phyloP scores from a whole-genome alignment of 2,113 vertebrate species.

The Petrocephalus zakoni region DNA sequence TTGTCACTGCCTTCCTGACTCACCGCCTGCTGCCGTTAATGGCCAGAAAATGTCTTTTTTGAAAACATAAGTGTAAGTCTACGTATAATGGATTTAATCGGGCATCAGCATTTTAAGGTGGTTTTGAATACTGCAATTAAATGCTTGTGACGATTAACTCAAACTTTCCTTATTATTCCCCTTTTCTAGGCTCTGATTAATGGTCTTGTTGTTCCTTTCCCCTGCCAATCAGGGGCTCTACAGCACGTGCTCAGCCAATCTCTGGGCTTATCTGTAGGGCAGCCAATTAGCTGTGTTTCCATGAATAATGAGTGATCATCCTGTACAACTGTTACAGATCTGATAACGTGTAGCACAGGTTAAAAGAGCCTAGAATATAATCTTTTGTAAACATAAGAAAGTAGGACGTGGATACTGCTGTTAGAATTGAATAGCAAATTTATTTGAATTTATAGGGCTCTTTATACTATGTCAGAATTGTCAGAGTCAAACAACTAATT shows the following conservation, averaged over 20 bases:
- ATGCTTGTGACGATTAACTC: background rate
- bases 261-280: background rate
- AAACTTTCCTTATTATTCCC: background rate
- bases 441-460: background rate
- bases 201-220: background rate
- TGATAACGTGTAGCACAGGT: background rate
- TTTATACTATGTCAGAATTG: background rate
- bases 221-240: background rate
- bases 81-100: background rate
- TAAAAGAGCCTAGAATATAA: background rate
- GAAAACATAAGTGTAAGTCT: background rate
- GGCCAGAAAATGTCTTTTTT: background rate
- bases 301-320: background rate
- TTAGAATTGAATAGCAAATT: background rate
- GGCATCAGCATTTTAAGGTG: background rate
- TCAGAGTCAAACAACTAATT: conserved; percentile 12
- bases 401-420: background rate
- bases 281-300: background rate
- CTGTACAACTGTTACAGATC: background rate
- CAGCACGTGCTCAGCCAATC: background rate
- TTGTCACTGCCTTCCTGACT: background rate
- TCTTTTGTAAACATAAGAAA: background rate
- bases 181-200: background rate
- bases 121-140: background rate
- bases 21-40: background rate